These are phyloP conservation scores for Pristionchus arcanus DNA, from an alignment of 2,888 invertebrate species.

Conservation along the genomic window DNA sequence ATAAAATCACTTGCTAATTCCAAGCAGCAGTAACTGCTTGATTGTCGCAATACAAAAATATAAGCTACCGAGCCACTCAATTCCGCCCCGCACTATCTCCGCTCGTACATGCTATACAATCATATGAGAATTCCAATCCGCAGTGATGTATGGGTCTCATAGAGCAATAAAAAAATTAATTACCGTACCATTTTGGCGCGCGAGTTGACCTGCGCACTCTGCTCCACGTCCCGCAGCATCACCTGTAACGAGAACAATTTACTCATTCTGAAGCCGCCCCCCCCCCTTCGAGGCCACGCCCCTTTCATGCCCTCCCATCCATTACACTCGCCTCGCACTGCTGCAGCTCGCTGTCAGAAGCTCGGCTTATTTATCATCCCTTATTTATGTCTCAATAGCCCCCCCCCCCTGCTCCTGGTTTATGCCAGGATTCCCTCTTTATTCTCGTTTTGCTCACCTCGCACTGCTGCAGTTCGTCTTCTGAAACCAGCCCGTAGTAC, in stretches of 20 bases:
- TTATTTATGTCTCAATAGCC: too few relatives aligned
- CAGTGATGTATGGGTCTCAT: background rate
- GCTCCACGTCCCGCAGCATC: slow-evolving; percentile 97
- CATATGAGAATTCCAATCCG: background rate
- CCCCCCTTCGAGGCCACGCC: background rate
- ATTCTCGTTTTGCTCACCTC: too few relatives aligned
- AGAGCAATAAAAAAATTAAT: too few relatives aligned
- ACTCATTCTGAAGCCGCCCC: background rate
- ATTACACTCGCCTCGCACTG: background rate
- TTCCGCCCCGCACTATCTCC: too few relatives aligned
- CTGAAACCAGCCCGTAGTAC: too few relatives aligned
- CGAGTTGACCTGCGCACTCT: slow-evolving; percentile 84
- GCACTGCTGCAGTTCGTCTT: too few relatives aligned
- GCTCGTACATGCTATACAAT: background rate
- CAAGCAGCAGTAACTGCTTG: too few relatives aligned
- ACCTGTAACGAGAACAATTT: slow-evolving; percentile 42
- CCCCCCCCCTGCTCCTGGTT: too few relatives aligned
- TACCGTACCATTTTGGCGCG: background rate
- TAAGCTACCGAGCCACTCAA: background rate
- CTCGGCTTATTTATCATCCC: too few relatives aligned
- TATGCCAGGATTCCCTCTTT: too few relatives aligned
- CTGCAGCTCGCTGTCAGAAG: too few relatives aligned
- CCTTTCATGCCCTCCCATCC: background rate
- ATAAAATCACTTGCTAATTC: too few relatives aligned
- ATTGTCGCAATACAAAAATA: background rate